Base-by-base conservation (phyloP, 2,113 vertebrate genomes). In the Cichladusa arquata region DNA sequence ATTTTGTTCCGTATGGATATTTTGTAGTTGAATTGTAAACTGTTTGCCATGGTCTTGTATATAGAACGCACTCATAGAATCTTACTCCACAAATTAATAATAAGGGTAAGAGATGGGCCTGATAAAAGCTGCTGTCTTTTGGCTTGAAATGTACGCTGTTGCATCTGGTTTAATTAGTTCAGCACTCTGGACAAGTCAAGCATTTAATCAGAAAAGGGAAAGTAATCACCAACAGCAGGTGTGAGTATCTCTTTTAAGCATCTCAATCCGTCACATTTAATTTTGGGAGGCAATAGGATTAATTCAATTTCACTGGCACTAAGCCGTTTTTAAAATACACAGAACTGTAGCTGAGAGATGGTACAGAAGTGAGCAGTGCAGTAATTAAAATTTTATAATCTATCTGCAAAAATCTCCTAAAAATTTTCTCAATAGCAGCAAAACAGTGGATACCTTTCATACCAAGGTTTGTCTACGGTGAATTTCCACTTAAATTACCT, bases 161-260 rank as follows among this genome's bases (percentile, higher is more conserved):
- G 56, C 65, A 26, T 65, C 60, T 82, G 31, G 51, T 66, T 81
- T 83, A 81, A 70, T 90, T 92, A 90, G 73, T 88, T 84, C 86
- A 95, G 90, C 88, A 54, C 54, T 54, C 77, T 88, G 83, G 85
- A 79, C 34, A 70, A 95, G 81, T 79, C 57, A 72, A 74, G 61
- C 76, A 76, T 86, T 82, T 93, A 90, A 93, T 93, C 84, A 92
- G 88, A 61, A 79, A 34, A 77, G 47, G 56, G 42, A 81, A 83
- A 78, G 64, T 50, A 86, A 87, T 83, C 79, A 61, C 58, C 58
- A 69, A 5, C 19, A 85, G 60, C 76, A 95, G 76, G 86, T 94
- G 77, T 64, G 76, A 67, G 19, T 82, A 53, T 85, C 56, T 84
- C 45, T 56, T 71, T 81, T 42, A 87, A 84, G 61, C 25, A 81